Conservation (phyloP, 2,888 invertebrate species). For the Gymnosoma rotundatum region DNA sequence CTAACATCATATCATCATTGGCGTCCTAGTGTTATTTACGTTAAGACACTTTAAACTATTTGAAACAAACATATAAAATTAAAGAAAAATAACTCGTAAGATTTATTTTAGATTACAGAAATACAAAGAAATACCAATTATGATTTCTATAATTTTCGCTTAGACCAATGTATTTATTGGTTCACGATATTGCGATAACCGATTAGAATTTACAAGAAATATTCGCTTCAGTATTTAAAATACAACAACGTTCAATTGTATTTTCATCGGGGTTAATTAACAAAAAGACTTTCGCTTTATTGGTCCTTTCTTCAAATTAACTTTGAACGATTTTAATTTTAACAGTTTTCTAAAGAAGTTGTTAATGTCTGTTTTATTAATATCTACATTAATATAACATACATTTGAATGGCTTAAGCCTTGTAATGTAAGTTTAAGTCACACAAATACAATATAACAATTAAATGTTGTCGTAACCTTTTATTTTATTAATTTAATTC, state of each 20-base stretch:
- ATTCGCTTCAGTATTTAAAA: slow-evolving; percentile 56
- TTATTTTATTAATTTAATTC: slow-evolving; percentile 18
- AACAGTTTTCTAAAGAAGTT: background rate
- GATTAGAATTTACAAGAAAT: background rate
- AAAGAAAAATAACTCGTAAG: background rate
- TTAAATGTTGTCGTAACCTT: slow-evolving; percentile 24
- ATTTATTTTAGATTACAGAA: background rate
- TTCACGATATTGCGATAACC: background rate
- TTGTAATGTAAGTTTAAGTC: no score
- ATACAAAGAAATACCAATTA: no score
- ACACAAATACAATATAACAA: no score
- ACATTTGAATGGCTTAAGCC: no score
- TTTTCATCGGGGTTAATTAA: slow-evolving; percentile 1
- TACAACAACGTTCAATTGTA: slow-evolving; percentile 31
- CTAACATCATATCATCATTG: slow-evolving; percentile 32
- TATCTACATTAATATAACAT: no score
- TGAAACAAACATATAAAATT: background rate
- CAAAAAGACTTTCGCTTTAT: slow-evolving; percentile 38
- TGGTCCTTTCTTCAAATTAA: background rate
- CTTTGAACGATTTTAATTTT: background rate
- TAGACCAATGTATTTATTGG: background rate
- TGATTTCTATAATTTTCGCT: background rate
- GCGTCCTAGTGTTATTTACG: slow-evolving; percentile 60
- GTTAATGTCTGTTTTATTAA: slow-evolving; percentile 11
- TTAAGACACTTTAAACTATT: slow-evolving; percentile 62